phyloP scores from a whole-genome alignment of 2,888 invertebrate genomes.

The Octonoba sinensis region DNA sequence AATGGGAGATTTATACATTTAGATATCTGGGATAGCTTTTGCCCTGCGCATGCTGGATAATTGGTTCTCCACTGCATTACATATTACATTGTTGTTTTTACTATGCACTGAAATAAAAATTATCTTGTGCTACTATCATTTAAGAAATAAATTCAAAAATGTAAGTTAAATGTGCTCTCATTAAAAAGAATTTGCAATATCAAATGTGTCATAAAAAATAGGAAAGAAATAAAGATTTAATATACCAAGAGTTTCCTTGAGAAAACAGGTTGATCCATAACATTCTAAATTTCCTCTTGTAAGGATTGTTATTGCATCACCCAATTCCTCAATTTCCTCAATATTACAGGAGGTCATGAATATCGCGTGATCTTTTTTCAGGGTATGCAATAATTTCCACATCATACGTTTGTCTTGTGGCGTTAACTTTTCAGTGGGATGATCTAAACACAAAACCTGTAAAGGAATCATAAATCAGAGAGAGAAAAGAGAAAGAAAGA shows the following conservation, averaged over 20 bases:
- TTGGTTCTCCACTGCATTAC: too few species aligned
- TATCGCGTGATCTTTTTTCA: constrained; percentile 76
- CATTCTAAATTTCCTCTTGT: constrained; percentile 81
- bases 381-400: constrained; percentile 80
- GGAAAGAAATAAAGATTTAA: background rate
- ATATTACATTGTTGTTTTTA: too few species aligned
- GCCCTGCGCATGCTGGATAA: too few species aligned
- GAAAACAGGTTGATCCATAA: constrained; percentile 84
- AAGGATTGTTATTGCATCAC: constrained; percentile 90
- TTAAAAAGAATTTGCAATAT: too few species aligned
- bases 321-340: constrained; percentile 88
- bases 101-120: too few species aligned
- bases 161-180: too few species aligned
- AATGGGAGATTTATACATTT: too few species aligned
- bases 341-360: constrained; percentile 88
- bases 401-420: constrained; percentile 87
- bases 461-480: background rate
- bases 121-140: too few species aligned
- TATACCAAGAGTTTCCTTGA: constrained; percentile 78
- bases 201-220: too few species aligned
- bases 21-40: too few species aligned
- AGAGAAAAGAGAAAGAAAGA: too few species aligned
- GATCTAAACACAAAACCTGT: constrained; percentile 66
- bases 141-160: too few species aligned
- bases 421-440: constrained; percentile 86